Evolutionary conservation across 2,888 invertebrate species (phyloP), one percentile per base, ranked within the genome.

Genomic region (Trilocha varians): DNA sequence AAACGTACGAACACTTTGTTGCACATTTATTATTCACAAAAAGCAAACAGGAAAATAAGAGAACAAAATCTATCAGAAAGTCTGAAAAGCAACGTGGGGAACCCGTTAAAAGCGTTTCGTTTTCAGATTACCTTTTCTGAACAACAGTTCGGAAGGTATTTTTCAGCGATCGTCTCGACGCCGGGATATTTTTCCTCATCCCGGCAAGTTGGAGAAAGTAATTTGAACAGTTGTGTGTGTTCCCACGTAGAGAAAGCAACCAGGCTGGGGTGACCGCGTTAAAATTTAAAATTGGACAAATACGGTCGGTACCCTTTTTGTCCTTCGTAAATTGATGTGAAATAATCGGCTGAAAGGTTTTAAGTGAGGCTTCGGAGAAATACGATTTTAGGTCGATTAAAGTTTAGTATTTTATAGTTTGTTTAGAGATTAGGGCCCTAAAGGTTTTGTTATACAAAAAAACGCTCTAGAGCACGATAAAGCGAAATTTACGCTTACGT

Each of bases 171-270:
- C 41, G 39, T 34, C 40, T 41, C 42, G 41, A 16, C 53, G 46
- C 50, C 49, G 57, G n/a, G 57, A 62, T 70, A 73, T 74, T 76
- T 72, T 73, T 60, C 62, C 55, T 53, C 50, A 51, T 52, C 51
- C 44, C 48, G 50, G 50, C 51, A 62, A 66, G 61, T 68, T 63
- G 56, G 62, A 57, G 55, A 55, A 62, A 65, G 71, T 74, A 76
- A 77, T 77, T 75, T 72, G 59, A 66, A 62, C 82, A 82, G 77
- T 61, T 82, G 83, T 60, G 50, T 49, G 50, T 46, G 53, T 74
- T 80, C 83, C 64, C 83, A 79, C 77, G 72, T 45, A 48, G 44
- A 51, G 59, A 57, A 55, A 54, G 48, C 49, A 49, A 52, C 38
- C 47, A 44, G 32, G 38, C 36, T 34, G 49, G 53, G 63, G 60